phyloP scores from a whole-genome alignment of 2,113 vertebrate species.

The Podilymbus podiceps region DNA sequence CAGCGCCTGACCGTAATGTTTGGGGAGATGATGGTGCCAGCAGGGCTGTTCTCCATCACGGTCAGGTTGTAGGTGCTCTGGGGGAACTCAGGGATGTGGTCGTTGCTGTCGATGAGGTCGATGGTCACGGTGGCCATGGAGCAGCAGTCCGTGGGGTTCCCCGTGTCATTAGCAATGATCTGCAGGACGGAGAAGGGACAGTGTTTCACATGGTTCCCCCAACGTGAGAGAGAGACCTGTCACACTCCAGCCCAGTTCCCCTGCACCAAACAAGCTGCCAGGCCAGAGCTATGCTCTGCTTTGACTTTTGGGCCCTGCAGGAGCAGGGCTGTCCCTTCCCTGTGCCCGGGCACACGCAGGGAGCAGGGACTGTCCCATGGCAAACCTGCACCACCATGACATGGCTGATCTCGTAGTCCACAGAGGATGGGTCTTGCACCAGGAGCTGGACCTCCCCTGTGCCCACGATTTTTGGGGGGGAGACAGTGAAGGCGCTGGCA shows the following conservation, averaged over 20 bases:
- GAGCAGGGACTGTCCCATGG: not conserved
- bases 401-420: slow-evolving; percentile 82
- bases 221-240: not conserved
- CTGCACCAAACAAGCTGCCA: not conserved
- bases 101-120: slow-evolving; percentile 82
- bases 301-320: not conserved
- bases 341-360: not conserved
- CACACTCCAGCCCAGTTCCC: not conserved
- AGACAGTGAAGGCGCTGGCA: slow-evolving; percentile 78
- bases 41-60: slow-evolving; percentile 75
- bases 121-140: slow-evolving; percentile 82
- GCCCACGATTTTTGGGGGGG: slow-evolving; percentile 49
- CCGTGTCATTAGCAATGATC: slow-evolving; percentile 83
- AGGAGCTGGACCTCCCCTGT: slow-evolving; percentile 76
- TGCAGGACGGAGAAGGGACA: slow-evolving; percentile 43
- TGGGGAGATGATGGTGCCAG: slow-evolving; percentile 45
- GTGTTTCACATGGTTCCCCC: not conserved
- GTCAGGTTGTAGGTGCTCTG: slow-evolving; percentile 68
- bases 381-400: slow-evolving; percentile 81
- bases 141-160: slow-evolving; percentile 7
- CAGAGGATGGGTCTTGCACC: slow-evolving; percentile 62
- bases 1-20: slow-evolving; percentile 75
- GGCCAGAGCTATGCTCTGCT: not conserved
- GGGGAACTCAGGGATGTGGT: slow-evolving; percentile 83
- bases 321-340: not conserved